Conservation (phyloP, 2,113 vertebrate genomes). For the Pedetes capensis region DNA sequence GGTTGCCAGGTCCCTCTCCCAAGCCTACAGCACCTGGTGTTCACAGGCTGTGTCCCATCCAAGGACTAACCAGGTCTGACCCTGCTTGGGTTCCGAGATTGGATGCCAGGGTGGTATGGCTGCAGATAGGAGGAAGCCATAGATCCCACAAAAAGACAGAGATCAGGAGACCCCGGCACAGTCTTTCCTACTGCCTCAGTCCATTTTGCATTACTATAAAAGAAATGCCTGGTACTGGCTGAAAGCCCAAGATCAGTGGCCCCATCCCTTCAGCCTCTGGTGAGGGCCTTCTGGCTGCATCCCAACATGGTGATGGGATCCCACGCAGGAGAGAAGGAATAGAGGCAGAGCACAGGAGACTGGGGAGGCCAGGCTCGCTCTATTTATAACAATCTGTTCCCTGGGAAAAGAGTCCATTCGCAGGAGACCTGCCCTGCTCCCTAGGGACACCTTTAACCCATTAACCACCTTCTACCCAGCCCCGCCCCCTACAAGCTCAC, state of each 20-base stretch:
- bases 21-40: too few species aligned
- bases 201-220: not conserved
- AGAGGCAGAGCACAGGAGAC: not conserved
- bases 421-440: not conserved
- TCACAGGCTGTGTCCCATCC: too few species aligned
- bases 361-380: too few species aligned
- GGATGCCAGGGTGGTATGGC: too few species aligned
- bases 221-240: not conserved
- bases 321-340: not conserved
- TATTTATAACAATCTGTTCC: too few species aligned
- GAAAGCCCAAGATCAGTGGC: not conserved
- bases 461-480: not conserved
- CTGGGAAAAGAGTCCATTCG: too few species aligned
- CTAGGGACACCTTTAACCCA: not conserved
- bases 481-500: not conserved
- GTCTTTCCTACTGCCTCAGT: not conserved
- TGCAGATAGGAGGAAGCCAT: too few species aligned
- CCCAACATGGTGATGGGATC: not conserved
- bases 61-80: too few species aligned
- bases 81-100: too few species aligned
- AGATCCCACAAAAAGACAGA: too few species aligned
- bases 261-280: not conserved
- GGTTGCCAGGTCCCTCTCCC: too few species aligned
- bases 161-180: not conserved
- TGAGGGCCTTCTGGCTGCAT: not conserved